These are phyloP conservation scores for Torymus aiolomorphi DNA, from an alignment of 2,888 invertebrate genomes.

Conservation along the genomic window DNA sequence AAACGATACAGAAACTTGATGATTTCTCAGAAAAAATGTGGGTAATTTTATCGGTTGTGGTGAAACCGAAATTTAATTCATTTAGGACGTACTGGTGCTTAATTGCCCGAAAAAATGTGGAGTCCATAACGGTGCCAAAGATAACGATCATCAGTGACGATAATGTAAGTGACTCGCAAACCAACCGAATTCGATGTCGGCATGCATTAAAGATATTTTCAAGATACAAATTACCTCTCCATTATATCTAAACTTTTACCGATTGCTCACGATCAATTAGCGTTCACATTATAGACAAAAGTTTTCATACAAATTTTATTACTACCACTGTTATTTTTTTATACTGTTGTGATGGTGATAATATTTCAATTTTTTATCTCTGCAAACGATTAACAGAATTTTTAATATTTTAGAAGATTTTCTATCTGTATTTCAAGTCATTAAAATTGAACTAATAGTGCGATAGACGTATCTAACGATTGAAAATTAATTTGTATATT, in stretches of 20 bases:
- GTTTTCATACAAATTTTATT: slow-evolving; percentile 2
- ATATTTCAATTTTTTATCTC: too few relatives aligned
- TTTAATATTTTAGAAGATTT: too few relatives aligned
- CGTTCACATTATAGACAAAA: slow-evolving; percentile 11
- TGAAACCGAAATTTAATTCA: neutral
- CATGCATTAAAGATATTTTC: slow-evolving; percentile 57
- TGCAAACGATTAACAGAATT: too few relatives aligned
- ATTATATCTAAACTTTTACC: slow-evolving; percentile 33
- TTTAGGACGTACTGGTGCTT: neutral
- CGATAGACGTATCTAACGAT: too few relatives aligned
- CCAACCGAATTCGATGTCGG: slow-evolving; percentile 57
- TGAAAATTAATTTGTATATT: too few relatives aligned
- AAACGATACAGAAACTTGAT: too few relatives aligned
- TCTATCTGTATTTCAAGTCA: too few relatives aligned
- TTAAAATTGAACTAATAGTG: too few relatives aligned
- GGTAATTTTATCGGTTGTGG: neutral
- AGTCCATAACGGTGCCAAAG: slow-evolving; percentile 46
- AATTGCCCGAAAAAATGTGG: slow-evolving; percentile 10
- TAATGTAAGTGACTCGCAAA: slow-evolving; percentile 40
- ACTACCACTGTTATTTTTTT: too few relatives aligned
- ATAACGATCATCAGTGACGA: slow-evolving; percentile 53
- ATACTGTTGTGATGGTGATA: too few relatives aligned
- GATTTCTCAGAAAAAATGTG: too few relatives aligned
- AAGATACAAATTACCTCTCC: slow-evolving; percentile 37
- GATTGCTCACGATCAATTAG: slow-evolving; percentile 38